Evolutionary conservation across 2,888 invertebrate species (phyloP), one percentile per base, ranked within the genome.

Genomic region (Deroplatys truncata): DNA sequence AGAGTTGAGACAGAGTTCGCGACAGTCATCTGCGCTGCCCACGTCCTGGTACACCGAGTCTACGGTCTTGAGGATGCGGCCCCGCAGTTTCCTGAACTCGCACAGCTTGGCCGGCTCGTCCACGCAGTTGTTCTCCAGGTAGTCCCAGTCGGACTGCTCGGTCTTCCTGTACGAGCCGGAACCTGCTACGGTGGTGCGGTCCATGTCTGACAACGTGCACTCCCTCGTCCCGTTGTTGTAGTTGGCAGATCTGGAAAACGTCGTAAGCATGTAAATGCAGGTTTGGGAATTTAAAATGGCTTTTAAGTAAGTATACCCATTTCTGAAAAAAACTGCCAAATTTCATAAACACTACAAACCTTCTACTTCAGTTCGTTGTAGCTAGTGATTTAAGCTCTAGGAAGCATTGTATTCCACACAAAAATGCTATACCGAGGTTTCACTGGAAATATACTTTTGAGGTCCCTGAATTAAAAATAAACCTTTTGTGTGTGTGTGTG

Each of bases 61-160:
- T 86, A 98, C 98, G 0, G 98, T 98, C 94, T 98, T 98, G 91
- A 98, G 94, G 92, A 98, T 98, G 92, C 97, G 96, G 25, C 98
- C 98, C 84, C 96, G 95, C 93, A 98, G 95, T 93, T 98, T 97
- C 94, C 98, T 98, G 94, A 98, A 98, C 94, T 98, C 98, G 94
- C 98, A 98, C 91, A 98, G 94, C 93, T 98, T 98, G 87, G 97
- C 97, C n/a, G 98, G 98, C 92, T 98, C 98, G 92, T 98, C 98
- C 82, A 98, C 98, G 93, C 98, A 98, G 93, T 98, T 98, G 94
- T 98, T 98, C 93, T 98, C 98, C 94, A 98, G 95, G 94, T 98
- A 98, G 92, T 95, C 93, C 43, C 94, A 94, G 90, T 94, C 94
- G 9, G 94, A 93, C 15, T 94, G 93, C 5, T 93, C 88, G 91